These are phyloP conservation scores for Lepidurus apus DNA, from an alignment of 1,140 invertebrate genomes.

Conservation along the genomic window DNA sequence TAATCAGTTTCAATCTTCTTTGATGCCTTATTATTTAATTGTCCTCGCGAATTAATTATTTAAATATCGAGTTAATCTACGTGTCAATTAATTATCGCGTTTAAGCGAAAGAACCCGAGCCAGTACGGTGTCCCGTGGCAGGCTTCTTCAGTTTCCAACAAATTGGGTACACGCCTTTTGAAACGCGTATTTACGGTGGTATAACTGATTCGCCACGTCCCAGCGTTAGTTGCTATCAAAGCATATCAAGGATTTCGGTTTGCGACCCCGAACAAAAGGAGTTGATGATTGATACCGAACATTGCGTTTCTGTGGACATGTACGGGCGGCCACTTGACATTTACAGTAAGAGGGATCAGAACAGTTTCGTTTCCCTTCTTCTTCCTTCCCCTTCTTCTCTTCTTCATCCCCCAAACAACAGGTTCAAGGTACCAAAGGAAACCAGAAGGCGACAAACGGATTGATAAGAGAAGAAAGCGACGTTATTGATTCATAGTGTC, in stretches of 20 bases:
- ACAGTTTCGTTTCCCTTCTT: background rate
- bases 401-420: background rate
- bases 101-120: conserved; percentile 50
- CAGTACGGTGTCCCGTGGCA: conserved; percentile 53
- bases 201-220: conserved; percentile 54
- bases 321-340: conserved; percentile 53
- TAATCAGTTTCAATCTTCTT: background rate
- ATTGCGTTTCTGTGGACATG: conserved; percentile 55
- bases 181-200: conserved; percentile 52
- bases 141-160: conserved; percentile 52
- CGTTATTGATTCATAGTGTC: background rate
- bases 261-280: conserved; percentile 51
- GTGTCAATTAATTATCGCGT: conserved; percentile 20
- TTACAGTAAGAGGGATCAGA: conserved; percentile 42
- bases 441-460: background rate
- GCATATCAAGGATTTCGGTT: conserved; percentile 51
- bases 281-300: conserved; percentile 53
- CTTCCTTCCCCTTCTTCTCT: background rate
- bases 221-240: conserved; percentile 49
- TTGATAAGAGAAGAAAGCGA: background rate
- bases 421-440: too few species aligned
- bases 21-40: background rate
- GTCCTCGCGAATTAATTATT: background rate
- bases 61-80: background rate
- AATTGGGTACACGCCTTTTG: conserved; percentile 46